Percentiles rank a stretch among this genome's conserved stretches.
phyloP scores from a whole-genome alignment of 2,888 invertebrate genomes.

The Conus canariensis region DNA sequence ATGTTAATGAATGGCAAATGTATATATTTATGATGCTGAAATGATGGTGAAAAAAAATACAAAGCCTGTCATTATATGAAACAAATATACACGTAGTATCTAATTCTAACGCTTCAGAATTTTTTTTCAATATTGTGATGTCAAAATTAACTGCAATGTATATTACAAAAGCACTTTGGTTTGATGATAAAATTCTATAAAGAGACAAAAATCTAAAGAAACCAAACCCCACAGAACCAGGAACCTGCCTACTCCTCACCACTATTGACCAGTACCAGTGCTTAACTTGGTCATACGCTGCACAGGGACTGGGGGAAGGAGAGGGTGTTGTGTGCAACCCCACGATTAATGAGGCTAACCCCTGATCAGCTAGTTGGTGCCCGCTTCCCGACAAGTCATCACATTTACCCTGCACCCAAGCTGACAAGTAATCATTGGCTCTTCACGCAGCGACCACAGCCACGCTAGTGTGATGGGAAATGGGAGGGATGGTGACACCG shows the following conservation, averaged over 20 bases:
- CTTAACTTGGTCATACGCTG: neutral
- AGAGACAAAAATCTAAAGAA: too few relatives aligned
- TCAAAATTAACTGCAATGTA: too few relatives aligned
- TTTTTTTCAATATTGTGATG: too few relatives aligned
- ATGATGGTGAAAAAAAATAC: too few relatives aligned
- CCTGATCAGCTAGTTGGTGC: neutral
- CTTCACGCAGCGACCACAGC: neutral
- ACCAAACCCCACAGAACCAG: neutral
- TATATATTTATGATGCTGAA: too few relatives aligned
- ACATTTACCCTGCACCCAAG: conserved; percentile 21
- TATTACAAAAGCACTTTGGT: too few relatives aligned
- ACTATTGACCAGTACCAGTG: neutral
- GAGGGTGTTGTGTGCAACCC: neutral
- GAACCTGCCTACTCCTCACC: neutral
- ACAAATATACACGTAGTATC: too few relatives aligned
- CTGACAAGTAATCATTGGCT: conserved; percentile 26
- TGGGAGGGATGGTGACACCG: neutral
- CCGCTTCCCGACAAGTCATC: conserved; percentile 15
- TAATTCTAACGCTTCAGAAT: too few relatives aligned
- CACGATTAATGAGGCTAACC: conserved; percentile 11
- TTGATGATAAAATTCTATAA: too few relatives aligned
- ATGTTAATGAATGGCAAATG: too few relatives aligned
- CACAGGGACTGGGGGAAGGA: too few relatives aligned
- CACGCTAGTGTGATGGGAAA: neutral
- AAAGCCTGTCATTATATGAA: too few relatives aligned